Conservation (phyloP, 30 jellyfish, hydroid and myxozoan species). For the Cassiopea xamachana region DNA sequence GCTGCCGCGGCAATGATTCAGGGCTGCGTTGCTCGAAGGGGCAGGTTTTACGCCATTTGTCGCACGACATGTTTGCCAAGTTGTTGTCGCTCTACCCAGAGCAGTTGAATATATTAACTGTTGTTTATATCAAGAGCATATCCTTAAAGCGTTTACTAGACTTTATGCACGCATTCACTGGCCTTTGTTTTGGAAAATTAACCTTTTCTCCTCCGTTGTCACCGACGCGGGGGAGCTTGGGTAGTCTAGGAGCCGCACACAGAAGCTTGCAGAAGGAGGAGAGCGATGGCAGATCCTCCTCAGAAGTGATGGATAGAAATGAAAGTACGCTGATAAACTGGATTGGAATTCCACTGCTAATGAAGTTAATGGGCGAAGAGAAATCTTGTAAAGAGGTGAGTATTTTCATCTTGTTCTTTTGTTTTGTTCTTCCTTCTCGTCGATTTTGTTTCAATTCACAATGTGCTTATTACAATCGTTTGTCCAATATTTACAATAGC, state of each 20-base stretch:
- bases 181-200: constrained; percentile 54
- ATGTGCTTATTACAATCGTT: no score
- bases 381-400: constrained; percentile 54
- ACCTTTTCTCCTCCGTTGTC: constrained; percentile 18
- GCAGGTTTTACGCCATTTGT: constrained; percentile 63
- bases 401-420: not conserved
- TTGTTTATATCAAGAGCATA: constrained; percentile 19
- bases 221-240: constrained; percentile 25
- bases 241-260: constrained; percentile 32
- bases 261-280: constrained; percentile 56
- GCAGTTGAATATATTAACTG: constrained; percentile 44
- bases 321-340: constrained; percentile 37
- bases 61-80: constrained; percentile 62
- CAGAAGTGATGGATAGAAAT: constrained; percentile 35
- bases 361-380: constrained; percentile 46
- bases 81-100: constrained; percentile 13
- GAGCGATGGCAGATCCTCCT: constrained; percentile 32
- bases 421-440: not conserved
- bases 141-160: constrained; percentile 16
- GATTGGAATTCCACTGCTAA: constrained; percentile 28
- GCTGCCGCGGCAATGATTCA: constrained; percentile 78
- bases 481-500: no score
- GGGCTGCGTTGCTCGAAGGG: constrained; percentile 86
- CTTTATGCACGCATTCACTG: constrained; percentile 62
- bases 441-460: not conserved